A percentile compares a stretch with the other conserved stretches of the same genome.
Evolutionary conservation across 1,140 invertebrate species (phyloP).

Genomic region (Drosophila virilis): DNA sequence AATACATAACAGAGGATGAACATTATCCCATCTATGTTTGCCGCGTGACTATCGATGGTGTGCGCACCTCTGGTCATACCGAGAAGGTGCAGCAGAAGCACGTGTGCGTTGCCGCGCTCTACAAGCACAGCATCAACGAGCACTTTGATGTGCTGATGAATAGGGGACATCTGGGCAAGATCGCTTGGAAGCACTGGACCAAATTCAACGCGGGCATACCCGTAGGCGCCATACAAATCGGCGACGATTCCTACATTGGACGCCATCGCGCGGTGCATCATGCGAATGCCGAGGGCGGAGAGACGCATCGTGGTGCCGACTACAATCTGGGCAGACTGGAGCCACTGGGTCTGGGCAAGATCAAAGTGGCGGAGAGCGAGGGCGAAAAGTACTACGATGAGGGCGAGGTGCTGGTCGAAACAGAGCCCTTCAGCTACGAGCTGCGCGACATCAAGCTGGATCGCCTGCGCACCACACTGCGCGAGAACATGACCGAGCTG

Average conservation of each 20-base stretch:
- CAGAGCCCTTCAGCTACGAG: constrained; percentile 91
- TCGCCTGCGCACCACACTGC: constrained; percentile 85
- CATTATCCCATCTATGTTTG: constrained; percentile 89
- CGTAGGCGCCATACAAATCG: constrained; percentile 88
- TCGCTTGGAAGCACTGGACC: constrained; percentile 90
- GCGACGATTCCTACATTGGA: constrained; percentile 85
- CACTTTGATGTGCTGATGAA: constrained; percentile 91
- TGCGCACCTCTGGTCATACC: constrained; percentile 89
- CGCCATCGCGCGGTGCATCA: constrained; percentile 78
- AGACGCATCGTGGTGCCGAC: constrained; percentile 80
- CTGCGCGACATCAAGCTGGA: constrained; percentile 88
- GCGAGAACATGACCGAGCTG: constrained; percentile 85
- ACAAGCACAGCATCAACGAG: constrained; percentile 86
- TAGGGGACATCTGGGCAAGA: constrained; percentile 89
- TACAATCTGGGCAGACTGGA: constrained; percentile 88
- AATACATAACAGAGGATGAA: constrained; percentile 83
- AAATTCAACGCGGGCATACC: constrained; percentile 87
- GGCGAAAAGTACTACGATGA: constrained; percentile 86
- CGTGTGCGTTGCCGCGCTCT: constrained; percentile 88
- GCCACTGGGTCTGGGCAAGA: constrained; percentile 87
- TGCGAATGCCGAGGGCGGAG: constrained; percentile 42
- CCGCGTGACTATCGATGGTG: constrained; percentile 88
- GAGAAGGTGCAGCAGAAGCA: constrained; percentile 85
- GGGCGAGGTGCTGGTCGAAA: constrained; percentile 91
- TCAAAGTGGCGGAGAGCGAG: constrained; percentile 87